Evolutionary conservation across 2,797 vertebrate species (phyloP).

Genomic region (Cirrhinus mrigala): DNA sequence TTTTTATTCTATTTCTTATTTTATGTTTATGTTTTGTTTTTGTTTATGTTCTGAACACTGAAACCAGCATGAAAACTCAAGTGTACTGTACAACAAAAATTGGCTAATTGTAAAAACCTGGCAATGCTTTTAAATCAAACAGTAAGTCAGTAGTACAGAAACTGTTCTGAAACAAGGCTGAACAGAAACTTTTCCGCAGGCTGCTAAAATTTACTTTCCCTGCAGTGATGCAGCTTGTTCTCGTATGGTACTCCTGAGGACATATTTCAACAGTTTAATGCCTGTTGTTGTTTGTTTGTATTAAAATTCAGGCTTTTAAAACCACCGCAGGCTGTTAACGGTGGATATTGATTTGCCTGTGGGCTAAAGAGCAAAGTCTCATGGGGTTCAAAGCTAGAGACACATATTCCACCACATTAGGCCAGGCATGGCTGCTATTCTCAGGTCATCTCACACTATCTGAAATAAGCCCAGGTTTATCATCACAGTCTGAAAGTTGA

Average conservation of each 20-base stretch:
- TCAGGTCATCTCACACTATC: constrained; percentile 62
- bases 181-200: neutral
- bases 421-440: constrained; percentile 55
- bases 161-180: neutral
- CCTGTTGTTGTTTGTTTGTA: constrained; percentile 26
- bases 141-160: neutral
- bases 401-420: constrained; percentile 68
- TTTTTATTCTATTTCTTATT: no score
- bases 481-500: constrained; percentile 70
- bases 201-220: neutral
- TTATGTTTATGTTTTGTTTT: neutral
- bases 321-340: constrained; percentile 6
- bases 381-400: constrained; percentile 55
- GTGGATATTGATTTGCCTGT: constrained; percentile 62
- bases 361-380: constrained; percentile 52
- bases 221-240: neutral
- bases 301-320: constrained; percentile 22
- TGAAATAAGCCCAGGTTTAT: constrained; percentile 63
- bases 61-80: neutral
- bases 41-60: neutral
- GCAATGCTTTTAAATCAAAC: neutral
- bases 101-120: neutral
- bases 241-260: neutral
- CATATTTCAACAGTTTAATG: constrained; percentile 21
- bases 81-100: neutral